These are phyloP conservation scores for Nomada fucata DNA, from an alignment of 2,888 invertebrate genomes.

Conservation along the genomic window DNA sequence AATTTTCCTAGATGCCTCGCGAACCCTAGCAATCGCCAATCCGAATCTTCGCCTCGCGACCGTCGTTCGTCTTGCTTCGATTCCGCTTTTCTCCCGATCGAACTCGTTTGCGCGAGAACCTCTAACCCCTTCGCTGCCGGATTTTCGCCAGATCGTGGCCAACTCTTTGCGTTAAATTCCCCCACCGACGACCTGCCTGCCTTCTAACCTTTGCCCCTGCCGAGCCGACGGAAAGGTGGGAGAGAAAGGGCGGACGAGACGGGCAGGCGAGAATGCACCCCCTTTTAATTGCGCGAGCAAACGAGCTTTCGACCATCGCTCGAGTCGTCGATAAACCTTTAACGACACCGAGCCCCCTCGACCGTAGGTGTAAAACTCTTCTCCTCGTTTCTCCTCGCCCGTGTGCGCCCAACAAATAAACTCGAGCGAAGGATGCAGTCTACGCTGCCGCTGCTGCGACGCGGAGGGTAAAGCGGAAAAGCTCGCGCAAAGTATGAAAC, in stretches of 20 bases:
- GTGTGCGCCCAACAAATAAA: constrained; percentile 28
- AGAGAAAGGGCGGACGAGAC: background rate
- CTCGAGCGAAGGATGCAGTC: constrained; percentile 2
- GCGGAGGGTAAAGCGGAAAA: constrained; percentile 32
- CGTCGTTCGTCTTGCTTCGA: constrained; percentile 33
- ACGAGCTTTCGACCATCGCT: constrained; percentile 57
- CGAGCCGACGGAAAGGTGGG: constrained; percentile 6
- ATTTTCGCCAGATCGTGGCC: constrained; percentile 43
- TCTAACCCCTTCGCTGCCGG: constrained; percentile 16
- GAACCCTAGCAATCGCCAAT: constrained; percentile 32
- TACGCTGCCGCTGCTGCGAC: constrained; percentile 1
- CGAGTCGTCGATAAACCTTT: constrained; percentile 63
- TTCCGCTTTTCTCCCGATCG: background rate
- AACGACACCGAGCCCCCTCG: constrained; percentile 46
- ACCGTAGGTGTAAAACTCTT: constrained; percentile 3
- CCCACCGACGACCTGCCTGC: constrained; percentile 38
- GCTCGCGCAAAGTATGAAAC: constrained; percentile 15
- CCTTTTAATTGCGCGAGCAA: constrained; percentile 67
- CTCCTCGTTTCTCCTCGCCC: background rate
- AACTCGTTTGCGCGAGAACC: background rate
- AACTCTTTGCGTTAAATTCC: constrained; percentile 37
- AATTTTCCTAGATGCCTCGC: constrained; percentile 28
- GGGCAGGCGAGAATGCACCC: constrained; percentile 29
- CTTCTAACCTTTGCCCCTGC: constrained; percentile 30
- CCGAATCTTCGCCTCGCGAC: constrained; percentile 32